Conservation (phyloP, 1,140 invertebrate species). For the Bradynema listronoti region DNA sequence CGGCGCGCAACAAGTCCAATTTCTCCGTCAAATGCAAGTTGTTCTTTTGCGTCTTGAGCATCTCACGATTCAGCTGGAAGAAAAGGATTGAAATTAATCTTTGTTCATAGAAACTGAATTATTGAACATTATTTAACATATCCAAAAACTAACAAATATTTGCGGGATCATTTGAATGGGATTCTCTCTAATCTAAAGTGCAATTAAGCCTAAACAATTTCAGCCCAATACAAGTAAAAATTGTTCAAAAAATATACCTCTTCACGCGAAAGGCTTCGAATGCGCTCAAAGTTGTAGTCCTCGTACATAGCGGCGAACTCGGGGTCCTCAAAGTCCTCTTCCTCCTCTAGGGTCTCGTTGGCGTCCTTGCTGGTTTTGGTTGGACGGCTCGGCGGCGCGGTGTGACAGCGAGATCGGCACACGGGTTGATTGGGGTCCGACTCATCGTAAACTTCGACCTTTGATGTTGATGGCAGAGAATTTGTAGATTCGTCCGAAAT, state of each 20-base stretch:
- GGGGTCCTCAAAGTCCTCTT: slow-evolving; percentile 15
- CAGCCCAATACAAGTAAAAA: background rate
- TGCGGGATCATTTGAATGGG: background rate
- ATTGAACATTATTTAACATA: background rate
- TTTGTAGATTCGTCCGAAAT: background rate
- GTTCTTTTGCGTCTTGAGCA: slow-evolving; percentile 14
- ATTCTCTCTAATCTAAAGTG: background rate
- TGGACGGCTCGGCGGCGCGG: background rate
- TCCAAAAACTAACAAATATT: background rate
- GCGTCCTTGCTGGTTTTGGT: slow-evolving; percentile 5
- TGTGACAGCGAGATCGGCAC: slow-evolving; percentile 10
- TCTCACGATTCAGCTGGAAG: slow-evolving; percentile 26
- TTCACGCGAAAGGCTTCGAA: slow-evolving; percentile 17
- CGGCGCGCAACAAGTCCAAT: slow-evolving; percentile 7
- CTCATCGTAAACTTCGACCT: background rate
- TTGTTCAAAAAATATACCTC: slow-evolving; percentile 5
- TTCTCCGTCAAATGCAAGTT: slow-evolving; percentile 13
- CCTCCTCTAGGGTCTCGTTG: slow-evolving; percentile 4
- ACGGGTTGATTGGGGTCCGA: too few relatives aligned
- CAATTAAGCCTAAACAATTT: slow-evolving; percentile 5
- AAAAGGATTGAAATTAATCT: too few relatives aligned
- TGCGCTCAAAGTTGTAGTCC: background rate
- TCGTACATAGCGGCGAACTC: slow-evolving; percentile 10
- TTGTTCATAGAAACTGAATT: too few relatives aligned
- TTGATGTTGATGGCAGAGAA: background rate